Evolutionary conservation across 2,888 invertebrate genomes (phyloP), one percentile per base, ranked within the genome.

Genomic region (Diloba caeruleocephala): DNA sequence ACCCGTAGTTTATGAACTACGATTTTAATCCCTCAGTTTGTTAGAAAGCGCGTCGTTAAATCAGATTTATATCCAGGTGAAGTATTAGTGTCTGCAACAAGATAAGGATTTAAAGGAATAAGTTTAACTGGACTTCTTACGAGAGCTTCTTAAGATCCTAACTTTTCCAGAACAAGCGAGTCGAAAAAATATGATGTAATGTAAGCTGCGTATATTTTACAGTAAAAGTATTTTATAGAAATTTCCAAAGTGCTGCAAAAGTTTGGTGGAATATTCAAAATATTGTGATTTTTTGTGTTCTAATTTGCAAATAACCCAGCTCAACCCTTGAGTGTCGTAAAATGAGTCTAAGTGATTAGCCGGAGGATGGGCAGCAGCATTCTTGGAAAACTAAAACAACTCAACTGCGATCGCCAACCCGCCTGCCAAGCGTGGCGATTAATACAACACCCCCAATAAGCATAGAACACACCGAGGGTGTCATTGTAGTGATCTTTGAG

Each of bases 31-130:
- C 50, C 12, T 0, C 51, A 51, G 55, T 57, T 59, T 52, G 54
- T 70, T 53, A 52, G 50, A 37, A 67, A 70, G 54, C 51, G 54
- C 63, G 57, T 63, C 57, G 71, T 71, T 71, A 60, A 55, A 71
- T 39, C 52, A 41, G 71, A 54, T 70, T 71, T 71, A 70, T 55
- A 45, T 49, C 36, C 41, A 60, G 54, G 53, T 57, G 13, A 26
- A 43, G 43, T 25, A 50, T 34, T 34, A 39, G 13, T 25, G 43
- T 39, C 51, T 46, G 23, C 26, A 34, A 55, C 25, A 37, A 45
- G 64, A 51, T 55, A 54, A 54, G 42, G 41, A 45, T 32, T 49
- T 58, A 29, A 52, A 51, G 19, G n/a, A 66, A 64, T 51, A 63
- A 56, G 43, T 67, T 54, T 32, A 59, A 53, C 36, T 48, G 34